A percentile compares a stretch with the other conserved stretches of the same genome.
phyloP scores from a whole-genome alignment of 1,140 invertebrate species.

The Solen grandis region DNA sequence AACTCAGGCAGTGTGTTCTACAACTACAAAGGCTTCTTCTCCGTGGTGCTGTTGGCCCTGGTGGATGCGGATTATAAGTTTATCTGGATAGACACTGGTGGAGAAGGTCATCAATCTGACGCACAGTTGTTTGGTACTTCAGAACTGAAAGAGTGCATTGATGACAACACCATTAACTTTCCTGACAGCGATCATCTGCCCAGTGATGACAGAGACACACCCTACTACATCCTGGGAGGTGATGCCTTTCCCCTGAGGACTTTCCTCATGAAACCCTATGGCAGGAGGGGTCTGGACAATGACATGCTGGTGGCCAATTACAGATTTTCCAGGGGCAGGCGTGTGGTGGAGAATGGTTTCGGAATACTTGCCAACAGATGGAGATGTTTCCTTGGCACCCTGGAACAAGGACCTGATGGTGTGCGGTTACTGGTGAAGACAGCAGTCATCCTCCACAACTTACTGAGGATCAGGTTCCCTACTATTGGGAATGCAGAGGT shows the following conservation, averaged over 20 bases:
- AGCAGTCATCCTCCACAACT: conserved; percentile 15
- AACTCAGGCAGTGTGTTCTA: conserved; percentile 64
- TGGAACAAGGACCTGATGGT: conserved; percentile 22
- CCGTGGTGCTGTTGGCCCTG: conserved; percentile 73
- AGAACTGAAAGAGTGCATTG: conserved; percentile 50
- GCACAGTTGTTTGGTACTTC: conserved; percentile 74
- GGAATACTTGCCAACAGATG: conserved; percentile 20
- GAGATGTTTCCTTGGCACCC: conserved; percentile 17
- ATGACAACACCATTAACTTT: conserved; percentile 39
- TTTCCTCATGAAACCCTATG: background rate
- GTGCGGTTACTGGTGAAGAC: conserved; percentile 10
- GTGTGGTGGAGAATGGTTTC: conserved; percentile 16
- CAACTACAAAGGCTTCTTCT: conserved; percentile 75
- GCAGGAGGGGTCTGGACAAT: background rate
- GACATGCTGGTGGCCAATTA: conserved; percentile 1
- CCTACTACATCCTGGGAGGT: conserved; percentile 40
- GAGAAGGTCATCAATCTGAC: conserved; percentile 72
- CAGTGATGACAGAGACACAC: conserved; percentile 58
- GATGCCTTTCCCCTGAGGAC: background rate
- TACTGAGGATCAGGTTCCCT: conserved; percentile 5
- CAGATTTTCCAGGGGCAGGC: background rate
- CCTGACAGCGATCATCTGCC: conserved; percentile 26
- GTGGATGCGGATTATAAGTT: conserved; percentile 79
- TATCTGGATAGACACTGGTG: conserved; percentile 75
- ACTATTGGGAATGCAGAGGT: background rate